Evolutionary conservation across 2,113 vertebrate genomes (phyloP).

Genomic region (Bettongia penicillata): DNA sequence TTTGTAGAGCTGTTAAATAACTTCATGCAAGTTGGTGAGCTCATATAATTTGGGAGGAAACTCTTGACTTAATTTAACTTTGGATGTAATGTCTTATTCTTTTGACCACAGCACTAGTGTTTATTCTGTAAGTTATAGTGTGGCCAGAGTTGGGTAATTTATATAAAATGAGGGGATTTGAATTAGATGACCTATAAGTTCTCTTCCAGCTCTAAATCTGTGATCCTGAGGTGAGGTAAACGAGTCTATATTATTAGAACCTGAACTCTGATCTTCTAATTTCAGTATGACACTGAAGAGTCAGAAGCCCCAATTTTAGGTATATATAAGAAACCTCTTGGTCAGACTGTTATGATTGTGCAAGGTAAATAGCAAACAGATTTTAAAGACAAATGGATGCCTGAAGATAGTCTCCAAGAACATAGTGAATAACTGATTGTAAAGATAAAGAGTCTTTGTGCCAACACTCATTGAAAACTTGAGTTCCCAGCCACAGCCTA

Average conservation of each 20-base stretch:
- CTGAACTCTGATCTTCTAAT: not conserved
- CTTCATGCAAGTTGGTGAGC: conserved; percentile 7
- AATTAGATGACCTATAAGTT: not conserved
- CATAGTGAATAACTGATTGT: not conserved
- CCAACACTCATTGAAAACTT: not conserved
- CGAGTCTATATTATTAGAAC: not conserved
- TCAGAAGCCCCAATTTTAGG: not conserved
- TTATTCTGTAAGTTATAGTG: not conserved
- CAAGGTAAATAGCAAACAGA: not conserved
- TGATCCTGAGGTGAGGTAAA: not conserved
- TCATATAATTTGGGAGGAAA: not conserved
- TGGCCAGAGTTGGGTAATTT: not conserved
- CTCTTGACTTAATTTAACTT: conserved; percentile 26
- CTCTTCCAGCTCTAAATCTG: not conserved
- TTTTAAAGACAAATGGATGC: not conserved
- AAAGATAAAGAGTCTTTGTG: not conserved
- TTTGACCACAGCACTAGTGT: not conserved
- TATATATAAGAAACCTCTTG: not conserved
- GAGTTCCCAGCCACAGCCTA: not conserved
- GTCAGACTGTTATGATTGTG: not conserved
- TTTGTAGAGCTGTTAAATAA: not conserved
- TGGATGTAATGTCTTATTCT: conserved; percentile 5
- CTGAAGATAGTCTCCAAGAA: not conserved
- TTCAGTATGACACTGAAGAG: not conserved
- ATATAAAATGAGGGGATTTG: not conserved